phyloP scores from a whole-genome alignment of 2,113 vertebrate species.

The Elephantulus edwardii region DNA sequence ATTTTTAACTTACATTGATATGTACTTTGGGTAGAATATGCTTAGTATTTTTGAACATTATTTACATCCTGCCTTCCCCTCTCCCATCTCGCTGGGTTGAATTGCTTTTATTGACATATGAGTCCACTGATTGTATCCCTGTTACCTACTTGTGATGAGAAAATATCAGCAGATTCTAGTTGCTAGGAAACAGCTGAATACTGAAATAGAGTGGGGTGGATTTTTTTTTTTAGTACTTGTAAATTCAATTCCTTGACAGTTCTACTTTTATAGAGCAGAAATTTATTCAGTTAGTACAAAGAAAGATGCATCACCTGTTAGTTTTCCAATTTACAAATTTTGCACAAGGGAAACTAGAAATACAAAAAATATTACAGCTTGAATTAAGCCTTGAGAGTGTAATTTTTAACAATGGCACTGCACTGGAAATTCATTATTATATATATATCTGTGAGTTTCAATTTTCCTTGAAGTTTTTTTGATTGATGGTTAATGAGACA shows the following conservation, averaged over 20 bases:
- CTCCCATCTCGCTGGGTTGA: background rate
- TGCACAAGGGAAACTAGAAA: constrained; percentile 42
- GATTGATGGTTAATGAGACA: constrained; percentile 47
- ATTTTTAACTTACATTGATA: constrained; percentile 13
- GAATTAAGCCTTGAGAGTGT: constrained; percentile 63
- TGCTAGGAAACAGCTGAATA: constrained; percentile 82
- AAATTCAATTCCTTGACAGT: constrained; percentile 78
- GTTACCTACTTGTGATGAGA: constrained; percentile 71
- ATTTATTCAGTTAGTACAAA: constrained; percentile 73
- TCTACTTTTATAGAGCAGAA: constrained; percentile 71
- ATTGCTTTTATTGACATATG: constrained; percentile 65
- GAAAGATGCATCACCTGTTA: constrained; percentile 74
- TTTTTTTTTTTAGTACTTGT: constrained; percentile 68
- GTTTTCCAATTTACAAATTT: constrained; percentile 73
- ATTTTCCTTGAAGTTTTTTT: constrained; percentile 51
- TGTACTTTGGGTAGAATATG: constrained; percentile 1
- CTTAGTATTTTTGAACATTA: constrained; percentile 8
- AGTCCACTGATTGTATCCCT: constrained; percentile 72
- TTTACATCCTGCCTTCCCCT: constrained; percentile 13
- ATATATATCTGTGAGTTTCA: constrained; percentile 13
- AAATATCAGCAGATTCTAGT: constrained; percentile 77
- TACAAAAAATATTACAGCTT: constrained; percentile 47
- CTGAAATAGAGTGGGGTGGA: constrained; percentile 55
- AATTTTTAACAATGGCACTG: constrained; percentile 66
- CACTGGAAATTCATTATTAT: constrained; percentile 52